Evolutionary conservation across 2,888 invertebrate genomes (phyloP).

Genomic region (Rhagonycha fulva): DNA sequence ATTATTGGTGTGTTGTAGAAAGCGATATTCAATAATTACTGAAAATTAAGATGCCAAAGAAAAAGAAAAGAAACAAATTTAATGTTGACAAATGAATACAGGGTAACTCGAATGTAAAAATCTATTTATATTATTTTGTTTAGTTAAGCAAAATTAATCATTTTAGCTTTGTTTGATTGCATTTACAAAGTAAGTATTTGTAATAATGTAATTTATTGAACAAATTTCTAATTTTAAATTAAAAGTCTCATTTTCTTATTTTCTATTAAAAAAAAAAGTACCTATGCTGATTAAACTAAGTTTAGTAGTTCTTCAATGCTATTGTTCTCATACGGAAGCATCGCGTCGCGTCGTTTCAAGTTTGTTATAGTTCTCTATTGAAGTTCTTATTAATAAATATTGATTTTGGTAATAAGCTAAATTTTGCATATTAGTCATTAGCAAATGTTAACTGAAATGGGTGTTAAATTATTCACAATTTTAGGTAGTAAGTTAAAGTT

Average conservation of each 20-base stretch:
- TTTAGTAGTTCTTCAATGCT: background rate
- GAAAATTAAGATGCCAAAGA: no score
- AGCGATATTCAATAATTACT: no score
- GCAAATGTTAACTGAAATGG: slow-evolving; percentile 25
- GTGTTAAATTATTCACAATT: slow-evolving; percentile 20
- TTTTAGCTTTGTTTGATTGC: no score
- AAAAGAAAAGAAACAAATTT: no score
- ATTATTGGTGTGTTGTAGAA: no score
- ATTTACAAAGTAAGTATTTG: no score
- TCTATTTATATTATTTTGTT: no score
- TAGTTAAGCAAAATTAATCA: no score
- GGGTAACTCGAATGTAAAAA: no score
- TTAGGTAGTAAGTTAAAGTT: slow-evolving; percentile 17
- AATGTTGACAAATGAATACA: no score
- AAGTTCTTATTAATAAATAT: slow-evolving; percentile 11
- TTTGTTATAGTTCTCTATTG: background rate
- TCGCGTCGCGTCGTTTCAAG: background rate
- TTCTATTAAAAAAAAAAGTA: background rate
- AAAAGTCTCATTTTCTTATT: background rate
- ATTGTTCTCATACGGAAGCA: background rate
- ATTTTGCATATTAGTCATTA: slow-evolving; percentile 22
- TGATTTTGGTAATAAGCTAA: slow-evolving; percentile 16
- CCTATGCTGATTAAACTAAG: background rate
- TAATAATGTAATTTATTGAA: no score
- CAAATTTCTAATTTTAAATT: background rate